These are phyloP conservation scores for Stomatorhinus walkeri DNA, from an alignment of 2,797 vertebrate genomes.

Conservation along the genomic window DNA sequence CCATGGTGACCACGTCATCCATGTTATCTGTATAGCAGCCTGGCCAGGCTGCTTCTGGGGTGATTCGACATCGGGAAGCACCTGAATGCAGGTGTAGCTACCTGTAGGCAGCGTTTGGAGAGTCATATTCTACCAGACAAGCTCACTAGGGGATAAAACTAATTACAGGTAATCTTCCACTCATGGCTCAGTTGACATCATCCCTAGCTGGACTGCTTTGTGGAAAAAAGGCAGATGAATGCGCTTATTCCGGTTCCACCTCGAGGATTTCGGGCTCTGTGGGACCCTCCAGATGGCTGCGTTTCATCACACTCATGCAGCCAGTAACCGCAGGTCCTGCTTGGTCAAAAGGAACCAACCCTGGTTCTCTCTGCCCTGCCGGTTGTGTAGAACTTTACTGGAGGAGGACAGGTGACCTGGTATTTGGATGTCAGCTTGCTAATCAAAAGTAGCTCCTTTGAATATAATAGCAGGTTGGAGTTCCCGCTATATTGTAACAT, in stretches of 20 bases:
- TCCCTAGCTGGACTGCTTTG: not conserved
- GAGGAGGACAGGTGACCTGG: not conserved
- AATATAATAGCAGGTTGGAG: not conserved
- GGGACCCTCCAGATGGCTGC: not conserved
- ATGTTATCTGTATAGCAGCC: not conserved
- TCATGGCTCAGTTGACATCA: not conserved
- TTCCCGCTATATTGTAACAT: not conserved
- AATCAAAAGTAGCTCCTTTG: not conserved
- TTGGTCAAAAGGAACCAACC: not conserved
- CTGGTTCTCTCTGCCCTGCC: not conserved
- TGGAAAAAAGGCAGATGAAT: not conserved
- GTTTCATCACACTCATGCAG: not conserved
- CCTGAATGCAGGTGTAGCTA: not conserved
- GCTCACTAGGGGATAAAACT: slow-evolving; percentile 9
- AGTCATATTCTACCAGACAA: not conserved
- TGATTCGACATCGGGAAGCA: not conserved
- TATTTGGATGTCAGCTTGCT: not conserved
- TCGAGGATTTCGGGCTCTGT: not conserved
- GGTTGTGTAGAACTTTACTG: not conserved
- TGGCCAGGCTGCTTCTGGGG: not conserved
- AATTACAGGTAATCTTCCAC: slow-evolving; percentile 20
- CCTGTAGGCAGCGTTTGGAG: not conserved
- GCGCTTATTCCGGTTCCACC: not conserved
- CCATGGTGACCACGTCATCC: not conserved
- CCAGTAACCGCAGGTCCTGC: not conserved